Evolutionary conservation across 2,797 vertebrate genomes (phyloP).

Genomic region (Masticophis lateralis): DNA sequence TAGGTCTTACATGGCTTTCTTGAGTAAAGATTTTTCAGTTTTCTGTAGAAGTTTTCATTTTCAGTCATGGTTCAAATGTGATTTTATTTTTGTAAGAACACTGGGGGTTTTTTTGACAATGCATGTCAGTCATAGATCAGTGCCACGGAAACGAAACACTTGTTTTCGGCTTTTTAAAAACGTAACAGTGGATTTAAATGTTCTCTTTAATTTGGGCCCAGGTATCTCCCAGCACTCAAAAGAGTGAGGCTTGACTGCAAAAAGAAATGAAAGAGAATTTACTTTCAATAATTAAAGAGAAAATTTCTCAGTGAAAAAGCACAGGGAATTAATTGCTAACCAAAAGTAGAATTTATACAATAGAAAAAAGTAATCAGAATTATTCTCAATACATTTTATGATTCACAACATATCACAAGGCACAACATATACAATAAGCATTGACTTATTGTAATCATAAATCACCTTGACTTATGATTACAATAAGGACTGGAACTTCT

Average conservation of each 20-base stretch:
- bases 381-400: not conserved
- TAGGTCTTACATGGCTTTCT: not conserved
- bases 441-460: no score
- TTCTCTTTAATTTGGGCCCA: not conserved
- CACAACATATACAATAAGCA: no score
- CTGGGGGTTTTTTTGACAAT: not conserved
- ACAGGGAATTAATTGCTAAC: not conserved
- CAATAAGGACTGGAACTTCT: not conserved
- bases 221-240: not conserved
- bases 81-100: slow-evolving; percentile 12
- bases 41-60: slow-evolving; percentile 4
- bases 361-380: not conserved
- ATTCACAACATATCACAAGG: not conserved
- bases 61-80: not conserved
- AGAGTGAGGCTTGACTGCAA: not conserved
- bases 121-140: not conserved
- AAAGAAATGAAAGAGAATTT: not conserved
- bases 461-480: not conserved
- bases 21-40: not conserved
- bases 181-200: not conserved
- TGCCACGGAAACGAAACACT: not conserved
- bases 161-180: not conserved
- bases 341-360: not conserved
- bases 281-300: not conserved
- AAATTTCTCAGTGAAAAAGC: not conserved